Base-by-base conservation (phyloP, 2,888 invertebrate genomes). In the Periphyllus acericola region DNA sequence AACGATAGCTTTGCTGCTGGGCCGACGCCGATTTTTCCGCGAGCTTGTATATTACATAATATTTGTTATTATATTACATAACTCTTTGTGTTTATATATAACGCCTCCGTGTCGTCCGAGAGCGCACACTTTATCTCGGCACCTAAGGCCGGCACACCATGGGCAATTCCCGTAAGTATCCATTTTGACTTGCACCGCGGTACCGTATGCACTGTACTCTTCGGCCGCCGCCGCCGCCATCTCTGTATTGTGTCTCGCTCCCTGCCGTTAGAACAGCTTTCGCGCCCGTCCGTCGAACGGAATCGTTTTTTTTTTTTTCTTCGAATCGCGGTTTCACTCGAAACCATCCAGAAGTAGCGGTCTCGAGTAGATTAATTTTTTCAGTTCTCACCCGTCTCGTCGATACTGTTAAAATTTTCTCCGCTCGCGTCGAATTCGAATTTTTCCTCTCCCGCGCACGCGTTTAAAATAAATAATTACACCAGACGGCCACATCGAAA, bases 81-180 rank as follows among this genome's bases (percentile, higher is more conserved):
- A 60, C 17, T 36, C 66, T 25, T 29, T 36, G 19, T 29, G 25
- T 79, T 25, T 79, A 34, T 29, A 25, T 34, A 34, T 52, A 40
- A 71, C 71, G 29, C 71, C 79, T 25, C 60, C 60, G 80, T 11
- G 36, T 34, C 72, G 72, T 34, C 71, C 29, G 71, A 82, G n/a
- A 32, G 46, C 71, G 46, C 32, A 55, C 25, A 36, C 55, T 83
- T 68, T 71, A 83, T 83, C 74, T 83, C 29, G 36, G 60, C 60
- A 74, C 55, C 60, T 55, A 40, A 74, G 36, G 55, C 60, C 55
- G 29, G 36, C 60, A 32, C 36, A 72, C 72, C 74, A 87, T 87
- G 87, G 87, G 87, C 80, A 87, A 87, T 46, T 40, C 87, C 74
- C 32, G 87, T 87, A 81, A 87, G 87, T 87, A 74, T 74, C 66